Evolutionary conservation across 1,140 invertebrate species (phyloP).

Genomic region (Melitaea cinxia): DNA sequence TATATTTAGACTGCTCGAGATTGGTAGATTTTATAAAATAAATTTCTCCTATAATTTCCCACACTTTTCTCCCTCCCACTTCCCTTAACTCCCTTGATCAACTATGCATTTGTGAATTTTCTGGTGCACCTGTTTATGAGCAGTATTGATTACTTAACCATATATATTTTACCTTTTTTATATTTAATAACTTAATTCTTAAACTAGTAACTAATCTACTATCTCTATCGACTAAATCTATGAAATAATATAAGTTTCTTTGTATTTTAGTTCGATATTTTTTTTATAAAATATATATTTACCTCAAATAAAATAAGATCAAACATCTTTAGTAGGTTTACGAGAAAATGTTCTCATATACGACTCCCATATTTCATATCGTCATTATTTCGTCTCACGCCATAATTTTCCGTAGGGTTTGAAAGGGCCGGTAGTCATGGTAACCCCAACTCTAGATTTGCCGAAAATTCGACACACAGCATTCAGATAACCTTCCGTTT

Average conservation of each 20-base stretch:
- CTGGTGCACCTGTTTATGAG: too few species aligned
- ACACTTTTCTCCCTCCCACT: too few species aligned
- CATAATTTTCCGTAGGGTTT: slow-evolving; percentile 33
- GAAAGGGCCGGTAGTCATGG: slow-evolving; percentile 33
- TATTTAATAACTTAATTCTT: too few species aligned
- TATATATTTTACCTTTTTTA: too few species aligned
- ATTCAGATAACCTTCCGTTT: slow-evolving; percentile 33
- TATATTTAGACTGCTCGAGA: background rate
- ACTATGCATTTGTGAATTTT: too few species aligned
- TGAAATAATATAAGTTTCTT: background rate
- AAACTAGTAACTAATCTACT: too few species aligned
- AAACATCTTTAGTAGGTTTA: slow-evolving; percentile 23
- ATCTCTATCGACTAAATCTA: too few species aligned
- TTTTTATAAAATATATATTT: slow-evolving; percentile 3
- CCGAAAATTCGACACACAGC: slow-evolving; percentile 32
- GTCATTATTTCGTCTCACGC: slow-evolving; percentile 36
- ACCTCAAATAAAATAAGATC: background rate
- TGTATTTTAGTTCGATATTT: background rate
- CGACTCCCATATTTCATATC: slow-evolving; percentile 35
- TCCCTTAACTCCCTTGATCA: too few species aligned
- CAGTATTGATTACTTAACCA: too few species aligned
- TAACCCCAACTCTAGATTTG: slow-evolving; percentile 33
- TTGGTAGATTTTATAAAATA: background rate
- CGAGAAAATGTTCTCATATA: slow-evolving; percentile 29
- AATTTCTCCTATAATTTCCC: too few species aligned